Evolutionary conservation across 1,140 invertebrate species (phyloP).

Genomic region (Cylas formicarius): DNA sequence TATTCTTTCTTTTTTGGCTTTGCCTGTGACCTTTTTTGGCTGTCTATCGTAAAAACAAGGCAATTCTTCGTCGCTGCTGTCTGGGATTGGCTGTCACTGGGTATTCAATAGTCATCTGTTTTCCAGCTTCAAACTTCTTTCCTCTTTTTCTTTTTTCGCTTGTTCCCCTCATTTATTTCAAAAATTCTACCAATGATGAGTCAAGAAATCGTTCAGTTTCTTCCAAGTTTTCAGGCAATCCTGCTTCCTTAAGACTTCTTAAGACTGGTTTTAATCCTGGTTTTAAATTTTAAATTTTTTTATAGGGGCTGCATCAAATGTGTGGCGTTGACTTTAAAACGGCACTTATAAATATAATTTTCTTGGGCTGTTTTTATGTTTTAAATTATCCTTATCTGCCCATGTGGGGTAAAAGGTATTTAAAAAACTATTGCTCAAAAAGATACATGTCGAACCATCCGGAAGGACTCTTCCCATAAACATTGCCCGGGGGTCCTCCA

Average conservation of each 20-base stretch:
- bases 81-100: conserved; percentile 1
- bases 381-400: too few species aligned
- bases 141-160: conserved; percentile 8
- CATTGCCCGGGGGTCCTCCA: conserved; percentile 10
- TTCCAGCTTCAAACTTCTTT: conserved; percentile 13
- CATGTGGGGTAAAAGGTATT: conserved; percentile 4
- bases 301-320: conserved; percentile 31
- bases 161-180: conserved; percentile 12
- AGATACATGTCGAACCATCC: conserved; percentile 9
- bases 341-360: conserved; percentile 5
- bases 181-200: conserved; percentile 9
- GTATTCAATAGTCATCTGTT: conserved; percentile 10
- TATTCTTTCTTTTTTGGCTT: conserved; percentile 8
- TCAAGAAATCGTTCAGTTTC: conserved; percentile 8
- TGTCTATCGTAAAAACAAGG: not conserved
- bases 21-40: conserved; percentile 3
- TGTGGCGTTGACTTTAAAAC: conserved; percentile 22
- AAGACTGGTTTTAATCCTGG: conserved; percentile 1
- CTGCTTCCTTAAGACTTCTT: conserved; percentile 10
- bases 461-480: conserved; percentile 9
- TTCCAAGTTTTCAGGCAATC: conserved; percentile 6
- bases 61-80: conserved; percentile 9
- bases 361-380: conserved; percentile 10
- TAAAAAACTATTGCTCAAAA: too few species aligned
- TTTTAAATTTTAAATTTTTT: conserved; percentile 19